These are phyloP conservation scores for Psittacus erithacus DNA, from an alignment of 2,113 vertebrate species.

Conservation along the genomic window DNA sequence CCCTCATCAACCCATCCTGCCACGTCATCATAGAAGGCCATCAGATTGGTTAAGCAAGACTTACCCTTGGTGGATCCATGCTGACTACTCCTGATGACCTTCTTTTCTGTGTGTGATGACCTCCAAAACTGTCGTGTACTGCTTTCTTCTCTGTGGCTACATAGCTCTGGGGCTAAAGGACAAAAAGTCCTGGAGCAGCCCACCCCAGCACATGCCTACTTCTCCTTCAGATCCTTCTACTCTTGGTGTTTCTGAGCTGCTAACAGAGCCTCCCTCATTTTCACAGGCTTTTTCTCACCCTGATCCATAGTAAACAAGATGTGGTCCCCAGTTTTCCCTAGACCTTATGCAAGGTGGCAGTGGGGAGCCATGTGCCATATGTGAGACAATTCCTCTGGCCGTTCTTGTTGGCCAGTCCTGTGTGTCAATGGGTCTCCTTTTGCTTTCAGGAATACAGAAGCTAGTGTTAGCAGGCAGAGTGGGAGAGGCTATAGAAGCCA, in stretches of 20 bases:
- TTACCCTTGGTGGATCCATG: neutral
- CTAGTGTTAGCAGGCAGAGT: conserved; percentile 95
- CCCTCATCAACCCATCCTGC: neutral
- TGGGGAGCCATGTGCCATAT: neutral
- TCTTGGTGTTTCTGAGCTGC: neutral
- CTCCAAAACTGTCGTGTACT: neutral
- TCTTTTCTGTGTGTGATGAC: neutral
- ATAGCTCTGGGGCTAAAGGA: neutral
- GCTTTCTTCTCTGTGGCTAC: neutral
- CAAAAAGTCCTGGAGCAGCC: neutral
- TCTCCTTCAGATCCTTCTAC: neutral
- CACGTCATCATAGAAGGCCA: neutral
- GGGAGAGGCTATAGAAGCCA: conserved; percentile 95
- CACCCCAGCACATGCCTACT: neutral
- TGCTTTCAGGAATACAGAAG: conserved; percentile 93
- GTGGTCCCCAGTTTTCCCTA: neutral
- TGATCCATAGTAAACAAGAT: neutral
- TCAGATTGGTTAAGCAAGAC: neutral
- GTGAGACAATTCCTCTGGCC: neutral
- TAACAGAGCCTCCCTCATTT: neutral
- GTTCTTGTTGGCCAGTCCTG: neutral
- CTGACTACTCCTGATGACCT: neutral
- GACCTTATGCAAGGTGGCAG: neutral
- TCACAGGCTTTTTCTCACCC: neutral
- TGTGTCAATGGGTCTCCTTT: conserved; percentile 36